These are phyloP conservation scores for Psettodes erumei DNA, from an alignment of 2,113 vertebrate species.

Conservation along the genomic window DNA sequence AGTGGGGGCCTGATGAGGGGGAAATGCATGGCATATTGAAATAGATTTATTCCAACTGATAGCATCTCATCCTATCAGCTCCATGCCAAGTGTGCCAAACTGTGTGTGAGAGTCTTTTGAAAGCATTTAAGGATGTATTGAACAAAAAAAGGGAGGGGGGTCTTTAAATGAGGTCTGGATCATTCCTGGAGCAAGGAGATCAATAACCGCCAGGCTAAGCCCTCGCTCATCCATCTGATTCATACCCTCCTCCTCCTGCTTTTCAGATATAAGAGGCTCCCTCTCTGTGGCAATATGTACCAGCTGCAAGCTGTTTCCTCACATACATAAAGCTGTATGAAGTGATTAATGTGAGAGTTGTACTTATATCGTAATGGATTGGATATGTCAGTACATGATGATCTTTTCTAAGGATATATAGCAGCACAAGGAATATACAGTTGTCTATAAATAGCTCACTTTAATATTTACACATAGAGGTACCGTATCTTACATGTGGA, in stretches of 20 bases:
- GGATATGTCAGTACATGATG: slow-evolving; percentile 38
- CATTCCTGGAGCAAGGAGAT: slow-evolving; percentile 77
- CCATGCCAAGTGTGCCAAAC: slow-evolving; percentile 59
- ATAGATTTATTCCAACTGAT: slow-evolving; percentile 77
- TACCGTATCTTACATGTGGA: slow-evolving; percentile 14
- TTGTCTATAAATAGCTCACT: slow-evolving; percentile 40
- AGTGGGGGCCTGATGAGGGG: slow-evolving; percentile 60
- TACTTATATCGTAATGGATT: slow-evolving; percentile 40
- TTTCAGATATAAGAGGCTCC: slow-evolving; percentile 48
- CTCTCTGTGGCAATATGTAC: slow-evolving; percentile 48
- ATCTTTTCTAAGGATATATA: slow-evolving; percentile 21
- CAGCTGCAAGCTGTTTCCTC: slow-evolving; percentile 46
- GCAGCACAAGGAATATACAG: slow-evolving; percentile 34
- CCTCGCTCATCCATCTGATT: slow-evolving; percentile 80
- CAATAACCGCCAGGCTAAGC: slow-evolving; percentile 81
- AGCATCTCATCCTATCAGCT: slow-evolving; percentile 68
- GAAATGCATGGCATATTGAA: slow-evolving; percentile 68
- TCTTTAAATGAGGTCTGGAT: slow-evolving; percentile 81
- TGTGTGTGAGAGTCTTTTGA: slow-evolving; percentile 68
- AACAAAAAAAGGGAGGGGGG: slow-evolving; percentile 64
- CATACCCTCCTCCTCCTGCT: slow-evolving; percentile 69
- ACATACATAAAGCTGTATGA: slow-evolving; percentile 45
- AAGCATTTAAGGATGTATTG: slow-evolving; percentile 77
- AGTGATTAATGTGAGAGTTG: slow-evolving; percentile 58
- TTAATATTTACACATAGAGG: slow-evolving; percentile 44